phyloP scores from a whole-genome alignment of 2,888 invertebrate genomes.

The Thymelicus acteon region DNA sequence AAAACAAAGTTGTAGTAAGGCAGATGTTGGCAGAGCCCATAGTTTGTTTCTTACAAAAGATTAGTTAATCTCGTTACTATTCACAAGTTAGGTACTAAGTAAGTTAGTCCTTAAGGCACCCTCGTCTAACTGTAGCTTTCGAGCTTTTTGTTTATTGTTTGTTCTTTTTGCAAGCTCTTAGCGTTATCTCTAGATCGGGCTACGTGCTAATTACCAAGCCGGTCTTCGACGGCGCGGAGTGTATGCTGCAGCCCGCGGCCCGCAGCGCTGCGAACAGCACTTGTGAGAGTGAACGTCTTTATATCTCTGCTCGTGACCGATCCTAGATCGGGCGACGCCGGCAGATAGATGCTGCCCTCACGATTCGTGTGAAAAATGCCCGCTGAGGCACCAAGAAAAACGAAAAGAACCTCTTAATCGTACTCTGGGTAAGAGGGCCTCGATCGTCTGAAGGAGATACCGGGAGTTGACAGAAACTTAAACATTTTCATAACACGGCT shows the following conservation, averaged over 20 bases:
- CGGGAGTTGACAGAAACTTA: not conserved
- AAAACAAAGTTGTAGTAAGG: too few species aligned
- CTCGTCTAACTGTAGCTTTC: slow-evolving; percentile 31
- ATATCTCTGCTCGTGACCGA: slow-evolving; percentile 44
- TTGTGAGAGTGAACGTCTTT: slow-evolving; percentile 39
- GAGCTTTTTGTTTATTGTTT: slow-evolving; percentile 21
- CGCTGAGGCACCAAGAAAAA: slow-evolving; percentile 21
- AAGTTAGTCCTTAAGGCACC: slow-evolving; percentile 17
- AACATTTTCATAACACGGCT: not conserved
- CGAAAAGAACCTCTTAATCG: slow-evolving; percentile 25
- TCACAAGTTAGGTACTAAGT: not conserved
- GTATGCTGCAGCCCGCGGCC: too few species aligned
- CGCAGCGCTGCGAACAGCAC: not conserved
- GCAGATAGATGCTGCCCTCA: slow-evolving; percentile 30
- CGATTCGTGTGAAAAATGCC: slow-evolving; percentile 37
- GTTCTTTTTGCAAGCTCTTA: slow-evolving; percentile 33
- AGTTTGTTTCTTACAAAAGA: not conserved
- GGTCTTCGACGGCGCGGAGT: slow-evolving; percentile 4
- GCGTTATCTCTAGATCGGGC: slow-evolving; percentile 34
- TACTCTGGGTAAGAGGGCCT: slow-evolving; percentile 8
- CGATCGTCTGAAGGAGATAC: slow-evolving; percentile 16
- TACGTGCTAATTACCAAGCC: slow-evolving; percentile 43
- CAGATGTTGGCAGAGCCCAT: not conserved
- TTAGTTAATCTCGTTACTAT: not conserved
- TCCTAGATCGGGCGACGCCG: slow-evolving; percentile 31